Conservation (phyloP, 2,888 invertebrate species). For the Neoaliturus tenellus region DNA sequence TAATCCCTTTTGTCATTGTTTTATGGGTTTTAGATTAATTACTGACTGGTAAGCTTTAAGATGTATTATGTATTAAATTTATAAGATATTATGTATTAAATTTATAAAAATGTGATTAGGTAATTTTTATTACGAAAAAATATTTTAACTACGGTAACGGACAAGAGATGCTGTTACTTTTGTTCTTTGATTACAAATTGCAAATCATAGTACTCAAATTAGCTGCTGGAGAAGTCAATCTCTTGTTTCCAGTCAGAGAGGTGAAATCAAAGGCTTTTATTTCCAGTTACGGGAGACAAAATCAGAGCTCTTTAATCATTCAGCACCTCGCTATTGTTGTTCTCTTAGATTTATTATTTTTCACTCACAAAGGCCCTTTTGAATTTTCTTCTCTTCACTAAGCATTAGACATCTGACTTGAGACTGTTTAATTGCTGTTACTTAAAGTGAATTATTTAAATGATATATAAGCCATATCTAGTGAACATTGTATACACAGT, state of each 20-base stretch:
- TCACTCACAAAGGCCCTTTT: neutral
- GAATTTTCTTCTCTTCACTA: neutral
- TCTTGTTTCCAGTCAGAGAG: neutral
- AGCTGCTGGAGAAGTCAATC: neutral
- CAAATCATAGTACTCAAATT: neutral
- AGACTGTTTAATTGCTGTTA: neutral
- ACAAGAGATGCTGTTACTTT: neutral
- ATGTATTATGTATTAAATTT: too few relatives aligned
- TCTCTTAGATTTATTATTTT: conserved; percentile 3
- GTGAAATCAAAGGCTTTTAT: neutral
- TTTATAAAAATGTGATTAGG: too few relatives aligned
- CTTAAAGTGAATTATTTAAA: too few relatives aligned
- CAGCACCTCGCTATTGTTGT: neutral
- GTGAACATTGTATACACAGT: too few relatives aligned
- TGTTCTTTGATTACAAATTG: neutral
- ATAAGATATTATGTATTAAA: too few relatives aligned
- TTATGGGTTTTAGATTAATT: too few relatives aligned
- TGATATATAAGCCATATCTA: too few relatives aligned
- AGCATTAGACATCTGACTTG: neutral
- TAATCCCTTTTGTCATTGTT: too few relatives aligned
- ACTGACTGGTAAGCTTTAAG: too few relatives aligned
- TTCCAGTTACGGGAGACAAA: neutral
- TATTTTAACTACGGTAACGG: neutral
- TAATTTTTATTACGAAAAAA: too few relatives aligned
- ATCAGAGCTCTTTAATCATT: conserved; percentile 9